Conservation (phyloP, 2,888 invertebrate species). For the Plagiodera versicolora region DNA sequence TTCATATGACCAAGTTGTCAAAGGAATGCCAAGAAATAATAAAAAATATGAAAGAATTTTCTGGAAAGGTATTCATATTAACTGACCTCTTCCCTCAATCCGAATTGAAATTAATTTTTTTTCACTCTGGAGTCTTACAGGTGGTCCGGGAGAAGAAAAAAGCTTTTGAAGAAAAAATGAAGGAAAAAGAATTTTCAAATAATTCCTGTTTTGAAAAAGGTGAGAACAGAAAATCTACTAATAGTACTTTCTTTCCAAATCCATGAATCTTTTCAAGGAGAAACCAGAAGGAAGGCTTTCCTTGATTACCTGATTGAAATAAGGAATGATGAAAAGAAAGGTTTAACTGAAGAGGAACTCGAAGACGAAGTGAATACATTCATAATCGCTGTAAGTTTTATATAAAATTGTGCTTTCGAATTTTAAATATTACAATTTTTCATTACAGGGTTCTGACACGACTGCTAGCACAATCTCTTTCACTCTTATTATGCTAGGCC, state of each 20-base stretch:
- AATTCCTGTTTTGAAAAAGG: constrained; percentile 39
- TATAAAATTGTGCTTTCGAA: too few relatives aligned
- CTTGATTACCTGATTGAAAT: constrained; percentile 57
- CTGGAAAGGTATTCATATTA: constrained; percentile 30
- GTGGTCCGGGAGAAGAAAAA: constrained; percentile 30
- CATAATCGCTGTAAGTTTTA: constrained; percentile 58
- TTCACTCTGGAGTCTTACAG: constrained; percentile 16
- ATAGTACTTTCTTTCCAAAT: too few relatives aligned
- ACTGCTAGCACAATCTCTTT: constrained; percentile 40
- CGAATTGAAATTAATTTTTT: too few relatives aligned
- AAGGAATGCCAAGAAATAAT: constrained; percentile 20
- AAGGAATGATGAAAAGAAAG: constrained; percentile 51
- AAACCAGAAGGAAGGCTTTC: constrained; percentile 52
- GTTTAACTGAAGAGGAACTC: constrained; percentile 59
- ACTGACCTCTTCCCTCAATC: too few relatives aligned
- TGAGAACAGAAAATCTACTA: too few relatives aligned
- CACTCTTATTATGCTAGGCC: constrained; percentile 40
- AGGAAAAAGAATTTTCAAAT: constrained; percentile 7
- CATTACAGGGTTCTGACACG: constrained; percentile 44
- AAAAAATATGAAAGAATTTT: constrained; percentile 28
- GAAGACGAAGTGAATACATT: constrained; percentile 63
- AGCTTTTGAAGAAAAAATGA: constrained; percentile 23
- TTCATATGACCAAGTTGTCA: constrained; percentile 27
- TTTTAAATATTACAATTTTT: neutral
- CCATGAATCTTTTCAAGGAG: neutral